phyloP scores from a whole-genome alignment of 2,113 vertebrate genomes.

The Marmota monax region DNA sequence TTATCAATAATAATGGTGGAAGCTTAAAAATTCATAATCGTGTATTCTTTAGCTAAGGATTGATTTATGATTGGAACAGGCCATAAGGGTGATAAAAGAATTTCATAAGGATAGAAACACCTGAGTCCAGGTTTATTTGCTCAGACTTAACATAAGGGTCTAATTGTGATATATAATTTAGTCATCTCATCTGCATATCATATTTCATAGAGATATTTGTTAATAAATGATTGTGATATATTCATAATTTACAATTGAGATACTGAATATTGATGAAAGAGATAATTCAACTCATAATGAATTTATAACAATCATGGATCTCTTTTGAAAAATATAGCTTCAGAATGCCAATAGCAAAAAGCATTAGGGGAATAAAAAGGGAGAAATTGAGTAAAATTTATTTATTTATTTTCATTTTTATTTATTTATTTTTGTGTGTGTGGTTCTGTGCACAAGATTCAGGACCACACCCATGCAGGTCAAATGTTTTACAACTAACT shows the following conservation, averaged over 20 bases:
- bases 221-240: slow-evolving; percentile 9
- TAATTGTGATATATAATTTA: slow-evolving; percentile 23
- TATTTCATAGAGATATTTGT: not conserved
- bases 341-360: not conserved
- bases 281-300: not conserved
- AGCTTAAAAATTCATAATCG: slow-evolving; percentile 38
- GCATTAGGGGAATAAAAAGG: not conserved
- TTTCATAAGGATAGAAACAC: not conserved
- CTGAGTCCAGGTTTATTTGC: not conserved
- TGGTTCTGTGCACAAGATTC: too few species aligned
- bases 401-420: not conserved
- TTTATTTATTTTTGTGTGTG: not conserved
- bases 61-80: not conserved
- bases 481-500: not conserved
- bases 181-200: not conserved
- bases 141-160: not conserved
- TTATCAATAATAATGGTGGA: slow-evolving; percentile 31
- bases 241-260: slow-evolving; percentile 13
- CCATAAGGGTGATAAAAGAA: not conserved
- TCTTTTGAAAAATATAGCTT: not conserved
- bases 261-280: not conserved
- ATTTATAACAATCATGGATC: not conserved
- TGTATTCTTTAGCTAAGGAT: not conserved
- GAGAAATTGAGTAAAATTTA: not conserved
- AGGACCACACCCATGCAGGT: too few species aligned